Base-by-base conservation (phyloP, 2,113 vertebrate species). In the Sterrhoptilus dennistouni region DNA sequence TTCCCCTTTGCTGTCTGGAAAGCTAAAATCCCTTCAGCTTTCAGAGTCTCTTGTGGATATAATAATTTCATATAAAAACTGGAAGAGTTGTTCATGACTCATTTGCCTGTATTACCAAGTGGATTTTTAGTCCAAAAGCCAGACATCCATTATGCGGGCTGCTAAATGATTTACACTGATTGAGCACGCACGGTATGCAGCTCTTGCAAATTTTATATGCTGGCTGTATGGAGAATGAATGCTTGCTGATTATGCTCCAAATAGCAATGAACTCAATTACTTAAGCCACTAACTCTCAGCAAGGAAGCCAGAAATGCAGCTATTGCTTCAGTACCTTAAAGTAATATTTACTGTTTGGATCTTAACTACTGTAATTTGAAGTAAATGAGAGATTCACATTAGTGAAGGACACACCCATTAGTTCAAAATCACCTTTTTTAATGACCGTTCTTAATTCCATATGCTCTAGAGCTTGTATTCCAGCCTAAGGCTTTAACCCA, bases 181-280 rank as follows among this genome's bases (percentile, higher is more conserved):
- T 63, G 87, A 89, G 60, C 35, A 91, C 0, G 3, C 56, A 36
- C 2, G 27, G 53, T 49, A 52, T 75, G 93, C 77, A 79, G 81
- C 89, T 89, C 81, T 94, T 91, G 89, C 93, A 96, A 84, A 91
- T 97, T 95, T 95, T 87, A 96, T 93, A 83, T 65, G 79, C 88
- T 77, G 59, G 88, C 75, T 92, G 75, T 80, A 77, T 7, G 6
- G 88, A 92, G 68, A 83, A 92, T 87, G 71, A 96, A 93, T 90
- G 42, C 53, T 83, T 74, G 45, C 63, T 96, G 92, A 93, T 93
- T 92, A 94, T 90, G 90, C 75, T 95, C 90, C 94, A 96, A 96
- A 95, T 69, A 93, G 94, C 94, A 95, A 45, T 23, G 87, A 94
- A 89, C 44, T 31, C 74, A 75, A 87, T 91, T 84, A 95, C 93